Evolutionary conservation across 2,888 invertebrate species (phyloP), one percentile per base, ranked within the genome.

Genomic region (Caenorhabditis sp.): DNA sequence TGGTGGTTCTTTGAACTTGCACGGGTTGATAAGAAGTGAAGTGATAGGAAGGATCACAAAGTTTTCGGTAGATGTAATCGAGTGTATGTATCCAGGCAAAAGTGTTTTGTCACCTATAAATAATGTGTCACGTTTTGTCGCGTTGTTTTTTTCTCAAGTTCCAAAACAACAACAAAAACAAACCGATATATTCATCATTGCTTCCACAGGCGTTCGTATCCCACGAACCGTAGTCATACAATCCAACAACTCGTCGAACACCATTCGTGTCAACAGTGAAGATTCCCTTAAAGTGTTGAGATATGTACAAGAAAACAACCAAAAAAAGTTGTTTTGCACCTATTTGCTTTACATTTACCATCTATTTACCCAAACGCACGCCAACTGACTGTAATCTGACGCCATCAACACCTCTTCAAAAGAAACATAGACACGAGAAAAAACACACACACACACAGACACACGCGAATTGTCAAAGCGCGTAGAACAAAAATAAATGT

Each of bases 1-100:
- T 69, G 86, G 87, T 57, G 86, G 86, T 60, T 85, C 84, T 75
- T 86, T 86, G 82, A 87, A 86, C 66, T 87, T 87, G 81, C 87
- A 87, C 37, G 87, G 87, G 62, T 87, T 87, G 79, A 86, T 84
- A 1, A 86, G 69, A 43, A 87, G 77, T 23, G 87, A 88, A 50
- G 85, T 87, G 50, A 87, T 79, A 26, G 87, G 87, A 10, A 87
- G 68, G 54, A 88, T 83, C 55, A 87, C 69, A 69, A 75, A 87
- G 67, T 84, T 84, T 59, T 86, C 83, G 26, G 87, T 86, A 21
- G 86, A 84, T 12, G 86, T 85, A 63, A 87, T 84, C 1, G 86
- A 87, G 58, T 88, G 87, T 51, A 88, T 81, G 68, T 87, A 87
- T 62, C 87, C 86, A 31, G 86, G 85, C 19, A 87, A 81, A 37